phyloP scores from a whole-genome alignment of 2,797 vertebrate genomes.

The Cossypha polioptera region DNA sequence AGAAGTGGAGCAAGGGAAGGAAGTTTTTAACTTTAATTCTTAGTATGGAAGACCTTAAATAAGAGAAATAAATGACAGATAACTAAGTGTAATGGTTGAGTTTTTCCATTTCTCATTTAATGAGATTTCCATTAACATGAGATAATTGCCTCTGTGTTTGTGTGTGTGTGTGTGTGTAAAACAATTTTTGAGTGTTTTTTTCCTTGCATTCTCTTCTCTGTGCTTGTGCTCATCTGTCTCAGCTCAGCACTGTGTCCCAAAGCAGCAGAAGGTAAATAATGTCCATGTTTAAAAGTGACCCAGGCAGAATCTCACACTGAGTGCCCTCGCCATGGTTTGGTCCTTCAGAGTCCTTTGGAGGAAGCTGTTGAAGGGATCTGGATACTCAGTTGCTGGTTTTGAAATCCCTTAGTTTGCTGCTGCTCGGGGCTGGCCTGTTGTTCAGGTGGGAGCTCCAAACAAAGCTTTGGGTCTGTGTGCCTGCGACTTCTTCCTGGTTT shows the following conservation, averaged over 20 bases:
- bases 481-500: background rate
- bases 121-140: background rate
- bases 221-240: background rate
- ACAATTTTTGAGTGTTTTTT: background rate
- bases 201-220: background rate
- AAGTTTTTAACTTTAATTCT: background rate
- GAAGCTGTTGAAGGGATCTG: background rate
- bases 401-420: background rate
- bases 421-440: background rate
- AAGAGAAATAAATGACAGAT: background rate
- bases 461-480: background rate
- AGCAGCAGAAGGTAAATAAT: background rate
- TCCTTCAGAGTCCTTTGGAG: accelerated
- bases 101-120: background rate
- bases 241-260: background rate
- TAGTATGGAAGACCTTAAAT: background rate
- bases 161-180: background rate
- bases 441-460: background rate
- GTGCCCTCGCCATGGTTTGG: accelerated
- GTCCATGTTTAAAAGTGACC: background rate
- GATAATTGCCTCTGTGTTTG: accelerated
- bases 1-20: background rate
- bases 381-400: background rate
- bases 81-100: background rate
- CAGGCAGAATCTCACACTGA: background rate